Conservation (phyloP, 2,113 vertebrate species). For the Phyllostomus hastatus region DNA sequence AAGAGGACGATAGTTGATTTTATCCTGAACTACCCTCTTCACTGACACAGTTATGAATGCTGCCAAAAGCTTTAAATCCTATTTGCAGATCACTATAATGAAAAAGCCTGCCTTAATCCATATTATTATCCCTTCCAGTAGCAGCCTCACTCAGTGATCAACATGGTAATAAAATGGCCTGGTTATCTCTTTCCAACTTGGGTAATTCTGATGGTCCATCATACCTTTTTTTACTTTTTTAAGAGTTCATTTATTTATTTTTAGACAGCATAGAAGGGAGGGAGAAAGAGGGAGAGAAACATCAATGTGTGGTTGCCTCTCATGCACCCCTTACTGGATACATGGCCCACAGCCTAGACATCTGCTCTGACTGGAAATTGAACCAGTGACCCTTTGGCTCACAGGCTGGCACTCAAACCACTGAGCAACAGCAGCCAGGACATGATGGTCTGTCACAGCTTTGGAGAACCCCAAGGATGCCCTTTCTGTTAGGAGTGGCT, state of each 20-base stretch:
- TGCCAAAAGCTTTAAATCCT: neutral
- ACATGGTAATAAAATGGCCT: neutral
- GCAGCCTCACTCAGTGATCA: neutral
- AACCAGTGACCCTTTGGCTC: too few relatives aligned
- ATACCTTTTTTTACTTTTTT: too few relatives aligned
- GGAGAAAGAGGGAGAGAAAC: too few relatives aligned
- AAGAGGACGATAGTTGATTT: neutral
- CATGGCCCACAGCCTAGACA: too few relatives aligned
- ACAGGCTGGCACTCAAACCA: too few relatives aligned
- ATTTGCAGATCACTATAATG: neutral
- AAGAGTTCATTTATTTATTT: too few relatives aligned
- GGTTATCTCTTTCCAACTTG: neutral
- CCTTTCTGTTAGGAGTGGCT: too few relatives aligned
- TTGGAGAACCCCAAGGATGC: fast-evolving
- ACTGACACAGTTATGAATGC: neutral
- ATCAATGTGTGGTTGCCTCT: too few relatives aligned
- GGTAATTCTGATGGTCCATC: neutral
- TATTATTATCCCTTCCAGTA: neutral
- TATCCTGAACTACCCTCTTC: neutral
- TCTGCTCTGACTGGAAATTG: too few relatives aligned
- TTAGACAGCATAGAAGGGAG: too few relatives aligned
- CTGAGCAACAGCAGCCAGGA: too few relatives aligned
- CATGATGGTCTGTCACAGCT: neutral
- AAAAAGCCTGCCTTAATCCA: neutral
- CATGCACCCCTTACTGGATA: too few relatives aligned